These are phyloP conservation scores for Diarsia mendica DNA, from an alignment of 2,888 invertebrate genomes.

Conservation along the genomic window DNA sequence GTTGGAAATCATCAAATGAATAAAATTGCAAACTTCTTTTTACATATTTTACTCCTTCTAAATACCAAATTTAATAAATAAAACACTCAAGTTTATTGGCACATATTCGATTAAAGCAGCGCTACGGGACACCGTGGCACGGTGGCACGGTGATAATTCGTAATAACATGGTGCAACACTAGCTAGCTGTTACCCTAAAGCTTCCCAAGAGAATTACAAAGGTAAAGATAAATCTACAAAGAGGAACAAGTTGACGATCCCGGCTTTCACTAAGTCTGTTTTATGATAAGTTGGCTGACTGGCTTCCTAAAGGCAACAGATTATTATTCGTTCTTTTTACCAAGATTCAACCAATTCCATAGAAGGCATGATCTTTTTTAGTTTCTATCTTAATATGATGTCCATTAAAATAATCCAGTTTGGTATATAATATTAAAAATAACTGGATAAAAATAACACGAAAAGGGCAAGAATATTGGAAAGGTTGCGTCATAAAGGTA, in stretches of 20 bases:
- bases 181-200: neutral
- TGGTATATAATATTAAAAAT: slow-evolving; percentile 58
- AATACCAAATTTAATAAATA: slow-evolving; percentile 10
- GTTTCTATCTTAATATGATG: slow-evolving; percentile 2
- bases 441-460: slow-evolving; percentile 57
- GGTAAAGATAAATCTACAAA: slow-evolving; percentile 1
- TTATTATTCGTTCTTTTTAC: neutral
- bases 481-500: slow-evolving; percentile 57
- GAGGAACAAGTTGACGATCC: neutral
- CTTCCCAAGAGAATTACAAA: neutral
- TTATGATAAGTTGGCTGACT: neutral
- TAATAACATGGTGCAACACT: slow-evolving; percentile 7
- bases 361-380: neutral
- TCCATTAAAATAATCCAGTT: slow-evolving; percentile 44
- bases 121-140: neutral
- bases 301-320: neutral
- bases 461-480: slow-evolving; percentile 58
- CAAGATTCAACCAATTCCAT: neutral
- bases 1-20: too few species aligned
- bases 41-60: neutral
- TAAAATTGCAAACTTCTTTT: neutral
- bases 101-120: slow-evolving; percentile 29
- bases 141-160: neutral
- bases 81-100: neutral
- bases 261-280: neutral